Evolutionary conservation across 2,888 invertebrate genomes (phyloP).

Genomic region (Aleiodes testaceus): DNA sequence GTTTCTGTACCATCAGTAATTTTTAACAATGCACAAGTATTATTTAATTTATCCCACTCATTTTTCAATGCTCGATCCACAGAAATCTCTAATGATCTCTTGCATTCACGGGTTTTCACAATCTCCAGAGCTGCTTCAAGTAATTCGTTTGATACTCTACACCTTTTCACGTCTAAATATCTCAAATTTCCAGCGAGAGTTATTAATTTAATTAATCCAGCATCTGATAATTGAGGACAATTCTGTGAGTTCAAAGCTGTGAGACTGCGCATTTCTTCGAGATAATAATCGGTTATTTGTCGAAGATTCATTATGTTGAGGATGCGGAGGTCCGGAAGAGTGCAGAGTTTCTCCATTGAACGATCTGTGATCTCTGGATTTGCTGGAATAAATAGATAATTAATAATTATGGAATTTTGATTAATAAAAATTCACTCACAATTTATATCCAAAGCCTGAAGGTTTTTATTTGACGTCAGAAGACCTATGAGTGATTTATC

Average conservation of each 20-base stretch:
- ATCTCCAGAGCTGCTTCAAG: not conserved
- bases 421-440: not conserved
- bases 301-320: not conserved
- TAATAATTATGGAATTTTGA: not conserved
- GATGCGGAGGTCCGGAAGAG: not conserved
- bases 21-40: not conserved
- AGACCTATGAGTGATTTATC: not conserved
- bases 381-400: not conserved
- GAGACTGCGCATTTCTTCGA: constrained; percentile 1
- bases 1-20: constrained; percentile 6
- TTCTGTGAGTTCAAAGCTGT: constrained; percentile 1
- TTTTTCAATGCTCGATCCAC: not conserved
- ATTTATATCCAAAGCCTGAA: constrained; percentile 9
- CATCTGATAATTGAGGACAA: not conserved
- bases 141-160: constrained; percentile 8
- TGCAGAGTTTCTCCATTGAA: not conserved
- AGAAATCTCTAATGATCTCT: constrained; percentile 10
- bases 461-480: not conserved
- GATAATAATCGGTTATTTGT: not conserved
- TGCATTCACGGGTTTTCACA: not conserved
- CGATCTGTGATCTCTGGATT: constrained; percentile 11
- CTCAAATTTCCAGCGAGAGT: not conserved
- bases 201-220: not conserved
- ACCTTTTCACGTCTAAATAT: constrained; percentile 1
- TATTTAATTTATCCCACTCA: not conserved